Base-by-base conservation (phyloP, 2,797 vertebrate species). In the Tamandua tetradactyla region DNA sequence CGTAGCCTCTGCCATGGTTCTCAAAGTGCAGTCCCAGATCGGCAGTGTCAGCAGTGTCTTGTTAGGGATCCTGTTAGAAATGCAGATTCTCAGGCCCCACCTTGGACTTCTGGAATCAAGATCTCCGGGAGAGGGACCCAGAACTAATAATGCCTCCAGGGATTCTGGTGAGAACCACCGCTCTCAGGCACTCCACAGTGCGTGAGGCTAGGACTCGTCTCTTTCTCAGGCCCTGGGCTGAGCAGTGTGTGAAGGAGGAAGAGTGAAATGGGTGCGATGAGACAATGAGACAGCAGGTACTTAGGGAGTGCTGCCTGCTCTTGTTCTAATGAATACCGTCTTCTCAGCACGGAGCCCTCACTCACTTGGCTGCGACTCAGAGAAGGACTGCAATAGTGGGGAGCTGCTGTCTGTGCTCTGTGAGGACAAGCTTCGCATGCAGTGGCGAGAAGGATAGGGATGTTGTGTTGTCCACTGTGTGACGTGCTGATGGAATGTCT, bases 361-460 rank as follows among this genome's bases (percentile, higher is more conserved):
- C 8, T 55, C 6, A 0, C 62, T 76, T 83, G 69, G n/a, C 92
- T 87, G 55, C 68, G 49, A 76, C 82, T 89, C 82, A 94, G 49
- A 84, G 78, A 42, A 83, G 30, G n/a, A 3, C 49, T 22, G 47
- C n/a, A 32, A 6, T 0, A n/a, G 15, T 6, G 10, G 2, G 12
- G 7, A 0, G 3, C 4, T 37, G 14, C 10, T 42, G n/a, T 47
- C 55, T 49, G 13, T 47, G 15, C 52, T 44, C 12, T 35, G 35
- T 22, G 7, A 27, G 71, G 49, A 64, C 52, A 64, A 69, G 47
- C 18, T 64, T 35, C 20, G 37, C 20, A 0, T 2, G 12, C 81
- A 66, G 59, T 0, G 0, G n/a, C 30, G 44, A 3, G 37, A n/a
- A 47, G 71, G 4, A 52, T 22, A 25, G 62, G 78, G 44, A 37